Evolutionary conservation across 2,797 vertebrate genomes (phyloP).

Genomic region (Danio aesculapii): DNA sequence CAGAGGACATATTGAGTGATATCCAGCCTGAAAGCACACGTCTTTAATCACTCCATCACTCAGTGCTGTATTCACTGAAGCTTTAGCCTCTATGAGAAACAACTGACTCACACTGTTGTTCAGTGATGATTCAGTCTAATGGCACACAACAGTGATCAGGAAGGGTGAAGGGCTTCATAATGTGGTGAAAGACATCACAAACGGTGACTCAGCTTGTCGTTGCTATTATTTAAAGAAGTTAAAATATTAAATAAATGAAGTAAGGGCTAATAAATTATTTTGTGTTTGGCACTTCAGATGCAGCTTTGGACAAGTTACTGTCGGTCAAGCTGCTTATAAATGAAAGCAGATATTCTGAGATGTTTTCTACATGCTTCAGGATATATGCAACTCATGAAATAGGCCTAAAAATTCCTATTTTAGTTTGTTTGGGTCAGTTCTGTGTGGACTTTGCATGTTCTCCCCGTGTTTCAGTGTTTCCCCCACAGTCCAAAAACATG

Average conservation of each 20-base stretch:
- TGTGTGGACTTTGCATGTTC: no score
- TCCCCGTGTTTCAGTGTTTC: no score
- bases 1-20: neutral
- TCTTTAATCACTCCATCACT: neutral
- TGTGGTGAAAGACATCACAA: neutral
- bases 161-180: neutral
- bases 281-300: neutral
- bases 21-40: neutral
- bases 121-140: constrained; percentile 29
- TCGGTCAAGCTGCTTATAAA: no score
- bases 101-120: constrained; percentile 22
- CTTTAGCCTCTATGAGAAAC: constrained; percentile 31
- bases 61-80: neutral
- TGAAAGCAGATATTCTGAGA: neutral
- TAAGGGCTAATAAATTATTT: neutral
- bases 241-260: neutral
- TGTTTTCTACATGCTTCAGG: neutral
- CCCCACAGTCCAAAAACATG: no score
- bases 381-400: no score
- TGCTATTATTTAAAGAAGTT: neutral
- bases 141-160: neutral
- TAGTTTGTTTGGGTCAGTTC: no score
- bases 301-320: neutral
- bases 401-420: no score
- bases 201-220: neutral